Base-by-base conservation (phyloP, 30 jellyfish, hydroid and myxozoan species). In the Nemopilema nomurai region DNA sequence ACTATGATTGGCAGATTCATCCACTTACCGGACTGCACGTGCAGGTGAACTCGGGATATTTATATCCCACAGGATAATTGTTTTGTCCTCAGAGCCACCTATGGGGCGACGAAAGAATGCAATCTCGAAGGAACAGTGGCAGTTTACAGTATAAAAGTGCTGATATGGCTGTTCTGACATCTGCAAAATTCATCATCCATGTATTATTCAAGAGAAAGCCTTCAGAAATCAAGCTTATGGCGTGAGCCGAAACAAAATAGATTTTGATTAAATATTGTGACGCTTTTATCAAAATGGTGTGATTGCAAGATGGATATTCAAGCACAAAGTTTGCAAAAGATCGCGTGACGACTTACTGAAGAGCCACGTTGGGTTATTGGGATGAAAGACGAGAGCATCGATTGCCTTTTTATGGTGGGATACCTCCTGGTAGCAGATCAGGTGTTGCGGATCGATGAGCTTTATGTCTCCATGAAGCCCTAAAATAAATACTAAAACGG, bases 21-120 rank as follows among this genome's bases (percentile, higher is more conserved):
- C 13, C 13, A 41, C 57, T 3, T 41, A 41, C 57, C 13, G 6
- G 13, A 41, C 57, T 3, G 57, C 57, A 6, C 6, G 13, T 3
- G 57, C 86, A 9, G 96, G 88, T 8, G 91, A 79, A 69, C 82
- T 91, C 25, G 99, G 99, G 7, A 57, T 53, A 33, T 97, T 96
- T 16, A 95, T 72, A 65, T 95, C 97, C 99, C 99, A 95, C 29
- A 95, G 69, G 28, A 90, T 96, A 21, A 95, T 87, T 1, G 99
- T 89, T 76, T 84, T 87, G 83, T 95, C 99, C 87, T 95, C 99
- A 18, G 99, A 95, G 62, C 99, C 99, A 95, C 99, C 99, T 95
- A 27, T 20, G 53, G 72, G 21, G 1, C 25, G 71, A 30, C 1
- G 4, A 29, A 13, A 76, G 27, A 1, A 33, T 76, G 18, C 28